Conservation (phyloP, 2,888 invertebrate genomes). For the Copidosoma aretas region DNA sequence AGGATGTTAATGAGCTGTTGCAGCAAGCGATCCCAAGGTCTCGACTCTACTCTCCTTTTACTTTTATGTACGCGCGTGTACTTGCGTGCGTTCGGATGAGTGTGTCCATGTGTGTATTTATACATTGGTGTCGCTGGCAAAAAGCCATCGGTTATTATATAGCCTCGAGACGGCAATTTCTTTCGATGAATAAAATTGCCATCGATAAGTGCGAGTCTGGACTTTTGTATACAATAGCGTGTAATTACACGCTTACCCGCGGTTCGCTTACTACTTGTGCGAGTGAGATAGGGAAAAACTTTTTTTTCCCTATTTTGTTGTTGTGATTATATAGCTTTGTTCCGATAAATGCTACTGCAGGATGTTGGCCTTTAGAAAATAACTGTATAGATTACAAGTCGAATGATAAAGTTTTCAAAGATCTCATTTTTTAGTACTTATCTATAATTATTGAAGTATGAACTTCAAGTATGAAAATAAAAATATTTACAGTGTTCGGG, state of each 20-base stretch:
- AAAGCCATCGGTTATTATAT: neutral
- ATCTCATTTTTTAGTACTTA: too few species aligned
- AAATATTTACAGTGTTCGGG: too few species aligned
- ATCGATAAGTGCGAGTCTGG: conserved; percentile 1
- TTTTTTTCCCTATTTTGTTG: too few species aligned
- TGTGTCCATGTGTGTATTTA: neutral
- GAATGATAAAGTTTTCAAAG: too few species aligned
- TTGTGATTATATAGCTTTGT: too few species aligned
- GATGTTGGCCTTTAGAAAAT: too few species aligned
- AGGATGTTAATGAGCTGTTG: conserved; percentile 30
- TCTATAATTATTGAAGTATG: too few species aligned
- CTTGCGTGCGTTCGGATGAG: neutral
- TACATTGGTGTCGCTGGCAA: neutral
- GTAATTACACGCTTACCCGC: neutral
- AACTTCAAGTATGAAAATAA: too few species aligned
- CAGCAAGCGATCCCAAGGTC: conserved; percentile 19
- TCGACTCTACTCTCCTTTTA: conserved; percentile 1
- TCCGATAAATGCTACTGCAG: too few species aligned
- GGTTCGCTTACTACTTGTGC: too few species aligned
- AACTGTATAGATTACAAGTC: too few species aligned
- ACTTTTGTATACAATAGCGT: neutral
- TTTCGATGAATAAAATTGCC: conserved; percentile 6
- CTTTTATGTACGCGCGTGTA: neutral
- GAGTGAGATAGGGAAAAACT: too few species aligned
- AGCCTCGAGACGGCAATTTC: neutral